Evolutionary conservation across 2,113 vertebrate species (phyloP), one percentile per base, ranked within the genome.

Genomic region (Empidonax traillii): DNA sequence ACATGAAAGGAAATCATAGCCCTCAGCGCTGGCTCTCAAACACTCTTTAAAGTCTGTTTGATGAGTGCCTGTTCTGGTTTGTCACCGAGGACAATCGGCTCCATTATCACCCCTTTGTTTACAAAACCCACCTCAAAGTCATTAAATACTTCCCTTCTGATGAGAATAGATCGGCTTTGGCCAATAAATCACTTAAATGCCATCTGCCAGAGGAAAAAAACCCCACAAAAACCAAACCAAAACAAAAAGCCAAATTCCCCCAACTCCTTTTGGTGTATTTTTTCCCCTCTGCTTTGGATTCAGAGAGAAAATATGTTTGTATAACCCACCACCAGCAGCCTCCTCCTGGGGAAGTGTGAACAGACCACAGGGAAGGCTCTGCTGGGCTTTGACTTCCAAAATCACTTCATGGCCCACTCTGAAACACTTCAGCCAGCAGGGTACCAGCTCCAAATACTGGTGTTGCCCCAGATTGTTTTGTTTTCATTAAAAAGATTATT

Each of bases 1-100:
- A 86, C 90, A 94, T 93, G 91, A 97, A 97, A 96, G 95, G 52
- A 89, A 96, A 87, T 27, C 84, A 72, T 2, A 67, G 89, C 97
- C 90, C 85, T 94, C 89, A 94, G 97, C 94, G 19, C 84, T 63
- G 73, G 33, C 39, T 94, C 96, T 94, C 93, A 71, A 93, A 93
- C 67, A 71, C 49, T 43, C 91, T 89, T 53, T 84, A 7, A 91
- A 87, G 83, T 68, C 95, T 78, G 75, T 31, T 28, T 52, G 93
- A 95, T 78, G 81, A 96, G 87, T 90, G 68, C 85, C 66, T 72
- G 87, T 63, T 82, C 6, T 46, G 43, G 67, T 95, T 75, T 85
- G 81, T 87, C 93, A 83, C 91, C 25, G 13, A 53, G 79, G 0
- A 1, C 68, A 72, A 78, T 74, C 2, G 14, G 61, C 75, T 92